Evolutionary conservation across 2,113 vertebrate genomes (phyloP), one percentile per base, ranked within the genome.

Genomic region (Helogale parvula): DNA sequence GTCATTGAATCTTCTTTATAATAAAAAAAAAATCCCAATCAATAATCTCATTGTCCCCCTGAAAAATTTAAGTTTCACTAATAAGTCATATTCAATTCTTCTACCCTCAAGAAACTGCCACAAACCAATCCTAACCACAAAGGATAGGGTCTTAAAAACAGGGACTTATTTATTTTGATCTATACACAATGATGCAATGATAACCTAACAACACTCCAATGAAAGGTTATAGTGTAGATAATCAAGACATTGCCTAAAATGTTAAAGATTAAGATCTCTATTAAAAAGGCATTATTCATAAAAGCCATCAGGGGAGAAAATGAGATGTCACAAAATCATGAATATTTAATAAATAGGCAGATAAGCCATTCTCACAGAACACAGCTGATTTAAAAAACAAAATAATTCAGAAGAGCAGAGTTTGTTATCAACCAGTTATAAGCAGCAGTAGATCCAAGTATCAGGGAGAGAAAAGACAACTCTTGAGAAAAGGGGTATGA

Each of bases 291-390:
- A 89, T 60, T 38, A 89, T 60, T 38, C 77, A 72, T 35, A 65
- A 87, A 77, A 79, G 60, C n/a, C 27, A 89, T 93, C 71, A 45
- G 7, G 35, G 25, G 19, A 72, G 86, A 88, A 16, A 91, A 79
- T 45, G 41, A 97, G 17, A 38, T 89, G 35, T 79, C 72, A 52
- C 27, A 81, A 79, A 89, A 94, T 83, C 85, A 45, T 38, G n/a
- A 94, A 91, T 68, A 17, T 66, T 86, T 93, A 79, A 76, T 69
- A 45, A 86, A 60, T 69, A 95, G 83, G 86, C 69, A 96, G 85
- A 90, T 31, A 69, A 35, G 33, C n/a, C 33, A 27, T 50, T 89
- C 33, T 82, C 79, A 85, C 5, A 92, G 38, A 83, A 77, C 11
- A 10, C 17, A 63, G 27, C 47, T n/a, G 74, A 88, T 76, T 84